phyloP scores from a whole-genome alignment of 2,113 vertebrate genomes.

The Planiliza haematocheilus region DNA sequence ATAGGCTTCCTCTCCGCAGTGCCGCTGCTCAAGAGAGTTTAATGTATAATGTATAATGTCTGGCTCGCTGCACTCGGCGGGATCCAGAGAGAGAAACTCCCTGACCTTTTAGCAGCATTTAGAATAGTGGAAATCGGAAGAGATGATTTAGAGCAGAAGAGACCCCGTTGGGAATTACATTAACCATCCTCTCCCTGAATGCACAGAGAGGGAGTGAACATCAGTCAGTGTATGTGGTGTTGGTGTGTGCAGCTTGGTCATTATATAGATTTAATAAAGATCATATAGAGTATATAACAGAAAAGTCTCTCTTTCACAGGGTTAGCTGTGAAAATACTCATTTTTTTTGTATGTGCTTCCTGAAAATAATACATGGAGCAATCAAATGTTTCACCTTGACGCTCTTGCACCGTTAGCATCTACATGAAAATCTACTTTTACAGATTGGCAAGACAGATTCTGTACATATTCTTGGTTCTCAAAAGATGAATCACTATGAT shows the following conservation, averaged over 20 bases:
- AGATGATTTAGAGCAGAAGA: slow-evolving; percentile 50
- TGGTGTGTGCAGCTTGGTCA: background rate
- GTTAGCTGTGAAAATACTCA: too few relatives aligned
- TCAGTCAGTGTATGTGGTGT: background rate
- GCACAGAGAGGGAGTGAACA: background rate
- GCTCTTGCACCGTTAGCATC: too few relatives aligned
- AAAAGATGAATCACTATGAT: too few relatives aligned
- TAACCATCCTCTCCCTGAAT: slow-evolving; percentile 11
- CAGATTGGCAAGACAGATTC: too few relatives aligned
- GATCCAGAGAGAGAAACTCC: slow-evolving; percentile 41
- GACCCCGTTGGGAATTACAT: slow-evolving; percentile 27
- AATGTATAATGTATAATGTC: slow-evolving; percentile 58
- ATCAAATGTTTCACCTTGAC: too few relatives aligned
- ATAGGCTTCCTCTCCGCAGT: slow-evolving; percentile 20
- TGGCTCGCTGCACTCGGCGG: slow-evolving; percentile 14
- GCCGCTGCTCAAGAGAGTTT: slow-evolving; percentile 9
- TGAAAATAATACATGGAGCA: too few relatives aligned
- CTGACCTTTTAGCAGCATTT: slow-evolving; percentile 63
- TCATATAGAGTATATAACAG: too few relatives aligned
- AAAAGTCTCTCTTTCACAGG: too few relatives aligned
- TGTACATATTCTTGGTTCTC: too few relatives aligned
- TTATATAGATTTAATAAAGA: too few relatives aligned
- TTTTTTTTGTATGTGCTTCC: too few relatives aligned
- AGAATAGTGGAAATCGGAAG: slow-evolving; percentile 38
- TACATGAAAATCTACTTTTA: too few relatives aligned